Conservation (phyloP, 1,140 invertebrate species). For the Trichogramma pretiosum region DNA sequence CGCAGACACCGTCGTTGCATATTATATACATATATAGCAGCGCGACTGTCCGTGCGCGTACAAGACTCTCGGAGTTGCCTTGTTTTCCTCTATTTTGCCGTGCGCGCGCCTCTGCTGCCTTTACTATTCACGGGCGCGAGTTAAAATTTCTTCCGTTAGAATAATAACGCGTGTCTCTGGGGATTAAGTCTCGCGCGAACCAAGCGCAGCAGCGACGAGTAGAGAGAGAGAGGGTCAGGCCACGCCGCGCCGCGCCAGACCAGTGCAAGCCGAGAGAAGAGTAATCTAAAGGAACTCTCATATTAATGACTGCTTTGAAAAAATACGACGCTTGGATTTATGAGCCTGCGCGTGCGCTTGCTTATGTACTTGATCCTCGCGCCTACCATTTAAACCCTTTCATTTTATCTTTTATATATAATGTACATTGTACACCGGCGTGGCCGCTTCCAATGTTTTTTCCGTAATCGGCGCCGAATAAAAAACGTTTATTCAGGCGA, state of each 20-base stretch:
- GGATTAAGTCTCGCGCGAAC: slow-evolving; percentile 23
- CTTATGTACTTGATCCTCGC: too few relatives aligned
- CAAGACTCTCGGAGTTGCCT: too few relatives aligned
- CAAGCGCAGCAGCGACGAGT: neutral
- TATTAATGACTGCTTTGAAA: slow-evolving; percentile 25
- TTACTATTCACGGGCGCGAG: slow-evolving; percentile 21
- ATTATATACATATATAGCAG: too few relatives aligned
- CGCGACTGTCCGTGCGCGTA: too few relatives aligned
- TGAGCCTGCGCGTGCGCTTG: too few relatives aligned
- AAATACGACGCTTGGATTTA: slow-evolving; percentile 16
- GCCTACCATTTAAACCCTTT: neutral
- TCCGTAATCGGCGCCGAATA: slow-evolving; percentile 6
- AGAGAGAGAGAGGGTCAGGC: slow-evolving; percentile 12
- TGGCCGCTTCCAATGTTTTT: slow-evolving; percentile 9
- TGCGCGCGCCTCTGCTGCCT: neutral
- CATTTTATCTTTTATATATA: too few relatives aligned
- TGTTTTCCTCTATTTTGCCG: too few relatives aligned
- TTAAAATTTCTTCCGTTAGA: slow-evolving; percentile 40
- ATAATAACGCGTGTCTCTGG: slow-evolving; percentile 29
- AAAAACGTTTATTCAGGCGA: too few relatives aligned
- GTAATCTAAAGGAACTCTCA: slow-evolving; percentile 23
- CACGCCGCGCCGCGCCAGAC: too few relatives aligned
- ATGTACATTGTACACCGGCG: neutral
- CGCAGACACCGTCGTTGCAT: too few relatives aligned
- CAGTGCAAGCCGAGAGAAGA: slow-evolving; percentile 19